Percentiles rank a stretch among this genome's conserved stretches.
phyloP scores from a whole-genome alignment of 2,797 vertebrate genomes.

The Selene dorsalis region DNA sequence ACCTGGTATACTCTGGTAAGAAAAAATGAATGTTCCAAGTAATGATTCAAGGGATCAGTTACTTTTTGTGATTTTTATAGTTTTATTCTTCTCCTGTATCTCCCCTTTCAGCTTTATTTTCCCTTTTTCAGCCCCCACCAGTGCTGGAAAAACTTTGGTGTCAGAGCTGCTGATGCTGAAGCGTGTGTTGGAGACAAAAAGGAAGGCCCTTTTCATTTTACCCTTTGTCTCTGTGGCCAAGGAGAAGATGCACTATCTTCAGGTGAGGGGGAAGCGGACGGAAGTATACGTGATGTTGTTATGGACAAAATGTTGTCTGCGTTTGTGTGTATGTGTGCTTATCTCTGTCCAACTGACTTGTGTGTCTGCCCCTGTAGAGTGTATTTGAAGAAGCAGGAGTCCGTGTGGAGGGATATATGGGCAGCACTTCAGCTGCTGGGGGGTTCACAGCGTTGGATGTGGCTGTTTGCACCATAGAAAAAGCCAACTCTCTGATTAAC shows the following conservation, averaged over 20 bases:
- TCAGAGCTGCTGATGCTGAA: slow-evolving; percentile 96
- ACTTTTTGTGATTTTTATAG: background rate
- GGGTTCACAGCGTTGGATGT: slow-evolving; percentile 90
- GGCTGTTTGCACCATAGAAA: slow-evolving; percentile 98
- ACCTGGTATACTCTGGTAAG: slow-evolving; percentile 96
- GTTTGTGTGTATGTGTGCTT: background rate
- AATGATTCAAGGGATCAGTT: background rate
- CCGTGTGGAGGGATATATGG: slow-evolving; percentile 95
- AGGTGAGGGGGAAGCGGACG: slow-evolving; percentile 80
- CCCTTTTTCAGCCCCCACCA: slow-evolving; percentile 91
- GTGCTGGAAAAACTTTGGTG: slow-evolving; percentile 97
- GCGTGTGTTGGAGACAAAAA: slow-evolving; percentile 91
- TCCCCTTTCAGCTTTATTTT: background rate
- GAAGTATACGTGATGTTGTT: background rate
- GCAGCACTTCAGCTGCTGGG: slow-evolving; percentile 88
- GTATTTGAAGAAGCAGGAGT: slow-evolving; percentile 94
- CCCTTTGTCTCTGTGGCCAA: slow-evolving; percentile 98
- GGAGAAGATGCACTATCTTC: slow-evolving; percentile 96
- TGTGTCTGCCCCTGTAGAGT: slow-evolving; percentile 80
- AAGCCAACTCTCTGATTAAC: slow-evolving; percentile 95
- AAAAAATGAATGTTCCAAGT: background rate
- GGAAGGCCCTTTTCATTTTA: slow-evolving; percentile 95
- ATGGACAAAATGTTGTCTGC: background rate
- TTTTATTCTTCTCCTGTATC: background rate
- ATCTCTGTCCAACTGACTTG: slow-evolving; percentile 21